Evolutionary conservation across 1,140 invertebrate genomes (phyloP), one percentile per base, ranked within the genome.

Genomic region (Drosophila jambulina): DNA sequence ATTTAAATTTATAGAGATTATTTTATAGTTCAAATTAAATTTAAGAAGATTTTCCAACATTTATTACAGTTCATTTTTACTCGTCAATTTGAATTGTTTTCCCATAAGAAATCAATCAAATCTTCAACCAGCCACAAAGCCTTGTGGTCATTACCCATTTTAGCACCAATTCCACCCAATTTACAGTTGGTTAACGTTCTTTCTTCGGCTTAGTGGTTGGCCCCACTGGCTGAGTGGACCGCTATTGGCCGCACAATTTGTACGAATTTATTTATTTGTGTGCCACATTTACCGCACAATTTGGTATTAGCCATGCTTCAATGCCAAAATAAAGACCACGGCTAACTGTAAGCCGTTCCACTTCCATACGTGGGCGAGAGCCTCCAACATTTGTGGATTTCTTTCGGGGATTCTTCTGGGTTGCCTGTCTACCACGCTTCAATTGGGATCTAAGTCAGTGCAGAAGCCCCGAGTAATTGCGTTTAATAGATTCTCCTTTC

Each of bases 181-280:
- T 70, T 36, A 36, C 34, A 57, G 51, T 74, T 72, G 27, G 64
- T 19, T 46, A 59, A 40, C 57, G 57, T 78, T 80, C 49, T 56
- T 49, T 46, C 32, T 32, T 43, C 32, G 53, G 57, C 67, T 78
- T 72, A 59, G 82, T 76, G 80, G 49, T 62, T 80, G 60, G 74
- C n/a, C 49, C 77, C 71, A 71, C 80, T 71, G 60, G 76, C 54
- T 29, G 15, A 34, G 12, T 29, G 23, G 53, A 78, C 85, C 81
- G 85, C 81, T 88, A 75, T 84, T 69, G 75, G 85, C 81, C 84
- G 80, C 69, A 84, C 80, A 74, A 74, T 72, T 60, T 72, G 82
- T 88, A 68, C 80, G 57, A 83, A 84, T 85, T 90, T 84, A 82
- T 86, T 87, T 87, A 83, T 83, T 82, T 83, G 84, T 60, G 51